phyloP scores from a whole-genome alignment of 2,888 invertebrate species.

The Exocentrus adspersus region DNA sequence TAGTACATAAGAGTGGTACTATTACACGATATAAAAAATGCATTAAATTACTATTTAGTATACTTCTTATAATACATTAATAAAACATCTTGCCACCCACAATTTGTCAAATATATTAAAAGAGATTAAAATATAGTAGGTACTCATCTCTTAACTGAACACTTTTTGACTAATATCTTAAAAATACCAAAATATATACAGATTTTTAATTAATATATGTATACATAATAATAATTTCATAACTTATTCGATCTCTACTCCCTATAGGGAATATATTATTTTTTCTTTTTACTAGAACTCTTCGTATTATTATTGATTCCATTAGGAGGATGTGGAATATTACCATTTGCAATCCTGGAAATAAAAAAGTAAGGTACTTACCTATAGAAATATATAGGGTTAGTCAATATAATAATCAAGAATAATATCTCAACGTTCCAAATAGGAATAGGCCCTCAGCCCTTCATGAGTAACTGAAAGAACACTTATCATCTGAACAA shows the following conservation, averaged over 20 bases:
- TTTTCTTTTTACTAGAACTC: conserved; percentile 55
- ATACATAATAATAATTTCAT: not conserved
- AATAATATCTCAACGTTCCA: no score
- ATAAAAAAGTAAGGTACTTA: not conserved
- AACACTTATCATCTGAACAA: no score
- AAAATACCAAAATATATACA: not conserved
- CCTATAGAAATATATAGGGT: conserved; percentile 5
- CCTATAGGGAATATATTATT: conserved; percentile 41
- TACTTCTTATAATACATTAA: no score
- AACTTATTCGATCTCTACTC: conserved; percentile 8
- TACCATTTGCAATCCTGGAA: conserved; percentile 60
- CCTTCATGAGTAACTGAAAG: no score
- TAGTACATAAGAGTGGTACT: no score
- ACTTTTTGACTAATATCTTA: conserved; percentile 20
- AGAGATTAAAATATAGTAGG: conserved; percentile 3
- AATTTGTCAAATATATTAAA: not conserved
- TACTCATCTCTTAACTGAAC: conserved; percentile 6
- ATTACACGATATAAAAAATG: no score
- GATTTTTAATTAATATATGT: not conserved
- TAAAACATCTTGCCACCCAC: no score
- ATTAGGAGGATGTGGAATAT: conserved; percentile 54
- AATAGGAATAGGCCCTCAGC: no score
- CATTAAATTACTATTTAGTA: no score
- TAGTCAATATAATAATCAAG: no score
- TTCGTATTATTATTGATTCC: conserved; percentile 44